A percentile compares a stretch with the other conserved stretches of the same genome.
These are phyloP conservation scores for Hermaeophaga mercurialis DNA, from an alignment of 2,888 invertebrate species.

Conservation along the genomic window DNA sequence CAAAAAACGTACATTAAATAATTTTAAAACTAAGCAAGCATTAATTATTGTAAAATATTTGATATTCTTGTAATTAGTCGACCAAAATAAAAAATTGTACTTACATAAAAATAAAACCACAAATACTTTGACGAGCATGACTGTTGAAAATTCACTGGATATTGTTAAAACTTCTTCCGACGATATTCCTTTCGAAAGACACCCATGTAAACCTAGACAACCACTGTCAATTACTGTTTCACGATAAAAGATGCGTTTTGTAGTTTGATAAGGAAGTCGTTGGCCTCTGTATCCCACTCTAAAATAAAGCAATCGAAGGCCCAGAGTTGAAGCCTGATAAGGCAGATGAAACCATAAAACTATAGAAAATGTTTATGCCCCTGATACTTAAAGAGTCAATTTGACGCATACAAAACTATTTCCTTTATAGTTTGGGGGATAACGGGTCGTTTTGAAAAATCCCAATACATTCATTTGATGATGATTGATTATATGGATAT, in stretches of 20 bases:
- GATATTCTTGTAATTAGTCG: too few relatives aligned
- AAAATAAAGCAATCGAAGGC: constrained; percentile 27
- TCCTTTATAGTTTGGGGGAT: constrained; percentile 13
- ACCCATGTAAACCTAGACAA: constrained; percentile 33
- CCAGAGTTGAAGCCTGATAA: constrained; percentile 29
- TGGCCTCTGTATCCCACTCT: constrained; percentile 48
- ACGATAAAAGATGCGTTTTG: constrained; percentile 40
- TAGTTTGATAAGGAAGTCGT: constrained; percentile 48
- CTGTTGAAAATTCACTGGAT: constrained; percentile 14
- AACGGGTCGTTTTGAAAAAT: too few relatives aligned
- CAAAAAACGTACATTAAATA: too few relatives aligned
- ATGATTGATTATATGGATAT: too few relatives aligned
- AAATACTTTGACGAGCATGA: constrained; percentile 38
- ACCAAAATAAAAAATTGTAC: too few relatives aligned
- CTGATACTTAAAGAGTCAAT: constrained; percentile 6
- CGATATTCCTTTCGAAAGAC: constrained; percentile 19
- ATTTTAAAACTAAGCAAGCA: too few relatives aligned
- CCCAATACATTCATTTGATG: too few relatives aligned
- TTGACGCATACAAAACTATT: constrained; percentile 13
- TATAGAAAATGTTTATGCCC: constrained; percentile 19
- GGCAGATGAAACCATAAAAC: constrained; percentile 24
- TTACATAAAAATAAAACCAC: constrained; percentile 34
- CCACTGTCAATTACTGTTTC: constrained; percentile 35
- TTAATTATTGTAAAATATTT: too few relatives aligned
- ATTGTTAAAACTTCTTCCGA: constrained; percentile 20